phyloP scores from a whole-genome alignment of 2,113 vertebrate species.

The Numida meleagris region DNA sequence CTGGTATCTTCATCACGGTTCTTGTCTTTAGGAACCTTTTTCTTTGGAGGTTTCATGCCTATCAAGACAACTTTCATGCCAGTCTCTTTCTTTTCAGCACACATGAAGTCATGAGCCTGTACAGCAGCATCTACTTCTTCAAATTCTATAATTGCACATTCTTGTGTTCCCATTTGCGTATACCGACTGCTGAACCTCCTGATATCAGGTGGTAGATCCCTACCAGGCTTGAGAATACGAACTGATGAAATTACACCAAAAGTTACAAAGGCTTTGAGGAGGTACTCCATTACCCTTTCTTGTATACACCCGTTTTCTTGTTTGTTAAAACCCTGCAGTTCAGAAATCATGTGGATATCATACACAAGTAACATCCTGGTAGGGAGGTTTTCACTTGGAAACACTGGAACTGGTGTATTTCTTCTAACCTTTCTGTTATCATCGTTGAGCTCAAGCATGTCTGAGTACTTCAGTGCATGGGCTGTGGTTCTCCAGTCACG shows the following conservation, averaged over 20 bases:
- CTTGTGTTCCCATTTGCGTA: conserved; percentile 86
- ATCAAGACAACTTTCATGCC: conserved; percentile 90
- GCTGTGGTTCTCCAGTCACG: conserved; percentile 97
- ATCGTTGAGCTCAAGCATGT: conserved; percentile 88
- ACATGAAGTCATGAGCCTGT: conserved; percentile 87
- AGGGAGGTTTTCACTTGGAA: conserved; percentile 92
- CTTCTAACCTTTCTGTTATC: conserved; percentile 93
- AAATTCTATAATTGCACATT: conserved; percentile 94
- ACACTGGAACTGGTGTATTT: conserved; percentile 86
- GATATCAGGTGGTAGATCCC: conserved; percentile 90
- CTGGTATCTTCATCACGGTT: conserved; percentile 78
- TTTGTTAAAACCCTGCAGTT: conserved; percentile 71
- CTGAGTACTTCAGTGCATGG: conserved; percentile 88
- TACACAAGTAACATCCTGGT: conserved; percentile 94
- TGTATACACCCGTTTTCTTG: conserved; percentile 79
- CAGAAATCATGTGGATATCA: conserved; percentile 85
- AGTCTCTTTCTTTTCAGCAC: conserved; percentile 69
- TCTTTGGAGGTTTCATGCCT: conserved; percentile 93
- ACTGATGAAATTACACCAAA: conserved; percentile 92
- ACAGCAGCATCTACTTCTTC: conserved; percentile 95
- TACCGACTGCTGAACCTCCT: conserved; percentile 90
- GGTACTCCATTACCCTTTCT: conserved; percentile 93
- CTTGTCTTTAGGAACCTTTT: conserved; percentile 90
- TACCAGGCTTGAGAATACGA: conserved; percentile 90
- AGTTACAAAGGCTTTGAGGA: conserved; percentile 90